Base-by-base conservation (phyloP, 1,140 invertebrate species). In the Mya arenaria region DNA sequence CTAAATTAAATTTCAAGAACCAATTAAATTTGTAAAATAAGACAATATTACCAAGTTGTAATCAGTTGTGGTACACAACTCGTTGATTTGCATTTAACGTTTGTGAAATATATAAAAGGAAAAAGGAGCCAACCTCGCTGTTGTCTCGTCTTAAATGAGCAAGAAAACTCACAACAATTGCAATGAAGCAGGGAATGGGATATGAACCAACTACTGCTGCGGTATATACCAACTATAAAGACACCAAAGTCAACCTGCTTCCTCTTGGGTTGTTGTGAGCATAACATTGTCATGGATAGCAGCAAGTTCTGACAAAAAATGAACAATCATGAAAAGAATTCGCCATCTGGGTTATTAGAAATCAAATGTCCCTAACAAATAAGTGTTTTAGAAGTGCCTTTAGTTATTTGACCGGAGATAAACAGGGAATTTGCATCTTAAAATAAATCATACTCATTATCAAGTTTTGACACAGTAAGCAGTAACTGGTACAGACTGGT, bases 101-200 rank as follows among this genome's bases (percentile, higher is more conserved):
- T 58, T 65, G 73, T 28, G 39, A 77, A 23, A 77, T 83, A 25
- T 34, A 65, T 17, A 25, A 36, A 8, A 25, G 52, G 28, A 39
- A 36, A 77, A 58, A 58, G 25, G 36, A 39, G 4, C 4, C 30
- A 8, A 19, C 10, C 17, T 63, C 39, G 34, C 52, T 71, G 13
- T 63, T 72, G 19, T 39, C 63, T 15, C 25, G 63, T 25, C 65
- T 77, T 17, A 37, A 62, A 30, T 52, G 52, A 0, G 72, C 62
- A 8, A 32, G 79, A 36, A 32, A 37, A 36, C 41, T 82, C n/a
- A 44, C 44, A 30, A 85, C 79, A 6, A n/a, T 55, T 19, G 71
- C 78, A 10, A 85, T 85, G 83, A 55, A 56, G 36, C 71, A 60
- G 63, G 83, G 79, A 13, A 56, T 82, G n/a, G 83, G 52, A 23